A percentile compares a stretch with the other conserved stretches of the same genome.
phyloP scores from a whole-genome alignment of 92 coral and sea anemone genomes.

The Ricordea florida region DNA sequence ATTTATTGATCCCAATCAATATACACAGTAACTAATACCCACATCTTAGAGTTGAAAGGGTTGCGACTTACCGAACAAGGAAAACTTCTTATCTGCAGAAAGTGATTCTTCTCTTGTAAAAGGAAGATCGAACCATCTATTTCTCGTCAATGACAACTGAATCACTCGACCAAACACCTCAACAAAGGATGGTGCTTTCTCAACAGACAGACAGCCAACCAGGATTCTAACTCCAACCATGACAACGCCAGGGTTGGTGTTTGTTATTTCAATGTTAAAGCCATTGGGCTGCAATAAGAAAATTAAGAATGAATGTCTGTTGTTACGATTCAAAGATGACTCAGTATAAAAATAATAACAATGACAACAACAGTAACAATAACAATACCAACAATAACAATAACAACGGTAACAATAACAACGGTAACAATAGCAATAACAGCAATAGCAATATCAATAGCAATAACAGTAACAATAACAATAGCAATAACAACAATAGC shows the following conservation, averaged over 20 bases:
- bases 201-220: conserved; percentile 93
- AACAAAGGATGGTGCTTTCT: conserved; percentile 89
- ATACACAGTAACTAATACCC: neutral
- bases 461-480: too few species aligned
- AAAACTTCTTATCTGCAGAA: conserved; percentile 91
- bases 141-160: conserved; percentile 80
- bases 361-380: too few species aligned
- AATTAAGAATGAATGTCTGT: neutral
- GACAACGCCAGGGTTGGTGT: conserved; percentile 90
- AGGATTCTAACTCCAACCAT: conserved; percentile 91
- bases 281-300: conserved; percentile 80
- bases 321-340: neutral
- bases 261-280: conserved; percentile 89
- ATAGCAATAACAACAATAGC: too few species aligned
- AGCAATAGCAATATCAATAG: too few species aligned
- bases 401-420: too few species aligned
- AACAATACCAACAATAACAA: too few species aligned
- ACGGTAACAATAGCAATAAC: too few species aligned
- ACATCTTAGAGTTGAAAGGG: neutral
- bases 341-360: neutral
- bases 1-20: too few species aligned
- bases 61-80: conserved; percentile 72
- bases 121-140: conserved; percentile 96
- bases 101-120: conserved; percentile 94
- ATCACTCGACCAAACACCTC: conserved; percentile 93